These are phyloP conservation scores for Agrotis ipsilon DNA, from an alignment of 2,888 invertebrate genomes.

Conservation along the genomic window DNA sequence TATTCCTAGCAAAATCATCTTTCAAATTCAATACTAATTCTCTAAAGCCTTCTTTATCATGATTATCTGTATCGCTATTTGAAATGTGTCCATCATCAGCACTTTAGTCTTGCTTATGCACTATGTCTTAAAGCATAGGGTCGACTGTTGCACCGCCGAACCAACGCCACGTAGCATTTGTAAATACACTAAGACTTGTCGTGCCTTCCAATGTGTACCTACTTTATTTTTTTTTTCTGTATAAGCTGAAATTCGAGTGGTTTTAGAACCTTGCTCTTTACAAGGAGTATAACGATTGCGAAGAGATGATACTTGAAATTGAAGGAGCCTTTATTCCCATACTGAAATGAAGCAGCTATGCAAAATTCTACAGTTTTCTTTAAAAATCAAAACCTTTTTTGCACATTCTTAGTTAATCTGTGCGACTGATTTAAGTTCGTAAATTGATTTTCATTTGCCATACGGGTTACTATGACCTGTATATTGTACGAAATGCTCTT, in stretches of 20 bases:
- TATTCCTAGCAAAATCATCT: background rate
- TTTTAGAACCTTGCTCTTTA: slow-evolving; percentile 1
- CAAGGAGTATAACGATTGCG: background rate
- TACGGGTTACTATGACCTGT: background rate
- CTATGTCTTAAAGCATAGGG: slow-evolving; percentile 58
- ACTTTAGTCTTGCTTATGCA: slow-evolving; percentile 42
- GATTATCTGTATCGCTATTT: background rate
- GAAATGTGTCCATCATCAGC: slow-evolving; percentile 11
- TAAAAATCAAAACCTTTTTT: background rate
- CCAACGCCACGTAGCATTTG: slow-evolving; percentile 82
- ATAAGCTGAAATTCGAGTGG: slow-evolving; percentile 11
- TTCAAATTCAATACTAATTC: background rate
- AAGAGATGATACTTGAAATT: background rate
- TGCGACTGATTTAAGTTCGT: no score
- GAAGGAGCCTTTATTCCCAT: no score
- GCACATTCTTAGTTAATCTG: no score
- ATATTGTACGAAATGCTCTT: no score
- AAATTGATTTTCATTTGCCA: background rate
- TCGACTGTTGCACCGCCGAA: slow-evolving; percentile 80
- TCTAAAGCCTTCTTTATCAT: no score
- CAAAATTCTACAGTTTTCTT: background rate
- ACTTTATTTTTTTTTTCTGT: slow-evolving; percentile 23
- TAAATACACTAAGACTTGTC: slow-evolving; percentile 85
- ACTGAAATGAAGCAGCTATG: no score
- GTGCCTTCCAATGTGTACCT: slow-evolving; percentile 62